Conservation (phyloP, 1,140 invertebrate species). For the Drosophila willistoni region DNA sequence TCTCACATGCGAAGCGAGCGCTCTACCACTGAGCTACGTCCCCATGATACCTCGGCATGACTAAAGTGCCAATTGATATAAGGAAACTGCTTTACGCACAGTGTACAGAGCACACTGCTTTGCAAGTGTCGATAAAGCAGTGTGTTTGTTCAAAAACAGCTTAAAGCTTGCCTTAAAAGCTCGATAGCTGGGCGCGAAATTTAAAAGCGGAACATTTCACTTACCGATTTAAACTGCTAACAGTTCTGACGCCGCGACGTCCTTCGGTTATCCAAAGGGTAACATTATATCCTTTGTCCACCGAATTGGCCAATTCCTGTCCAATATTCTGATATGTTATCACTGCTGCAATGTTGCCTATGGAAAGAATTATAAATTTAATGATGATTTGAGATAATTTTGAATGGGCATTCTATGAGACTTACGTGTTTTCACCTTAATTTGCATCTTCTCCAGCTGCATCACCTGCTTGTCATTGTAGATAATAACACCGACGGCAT, state of each 20-base stretch:
- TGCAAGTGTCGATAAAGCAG: neutral
- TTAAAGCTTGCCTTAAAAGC: neutral
- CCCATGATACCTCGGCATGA: slow-evolving; percentile 53
- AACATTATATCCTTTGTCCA: slow-evolving; percentile 88
- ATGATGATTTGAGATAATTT: neutral
- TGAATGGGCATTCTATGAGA: slow-evolving; percentile 38
- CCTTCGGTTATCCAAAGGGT: slow-evolving; percentile 88
- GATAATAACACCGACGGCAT: slow-evolving; percentile 89
- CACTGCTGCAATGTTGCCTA: slow-evolving; percentile 90
- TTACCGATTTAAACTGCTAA: slow-evolving; percentile 84
- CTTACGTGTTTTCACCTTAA: slow-evolving; percentile 86
- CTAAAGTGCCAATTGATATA: slow-evolving; percentile 2
- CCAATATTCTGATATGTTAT: slow-evolving; percentile 91
- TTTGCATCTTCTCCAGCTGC: slow-evolving; percentile 89
- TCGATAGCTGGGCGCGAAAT: neutral
- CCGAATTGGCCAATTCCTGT: slow-evolving; percentile 87
- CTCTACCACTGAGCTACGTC: slow-evolving; percentile 91
- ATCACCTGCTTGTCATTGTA: slow-evolving; percentile 89
- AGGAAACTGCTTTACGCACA: neutral
- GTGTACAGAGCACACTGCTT: neutral
- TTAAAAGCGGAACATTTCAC: neutral
- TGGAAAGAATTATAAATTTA: slow-evolving; percentile 38
- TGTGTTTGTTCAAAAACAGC: neutral
- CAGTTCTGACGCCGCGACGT: slow-evolving; percentile 84
- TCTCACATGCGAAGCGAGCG: slow-evolving; percentile 97